Conservation (phyloP, 2,113 vertebrate species). For the Marmota monax region DNA sequence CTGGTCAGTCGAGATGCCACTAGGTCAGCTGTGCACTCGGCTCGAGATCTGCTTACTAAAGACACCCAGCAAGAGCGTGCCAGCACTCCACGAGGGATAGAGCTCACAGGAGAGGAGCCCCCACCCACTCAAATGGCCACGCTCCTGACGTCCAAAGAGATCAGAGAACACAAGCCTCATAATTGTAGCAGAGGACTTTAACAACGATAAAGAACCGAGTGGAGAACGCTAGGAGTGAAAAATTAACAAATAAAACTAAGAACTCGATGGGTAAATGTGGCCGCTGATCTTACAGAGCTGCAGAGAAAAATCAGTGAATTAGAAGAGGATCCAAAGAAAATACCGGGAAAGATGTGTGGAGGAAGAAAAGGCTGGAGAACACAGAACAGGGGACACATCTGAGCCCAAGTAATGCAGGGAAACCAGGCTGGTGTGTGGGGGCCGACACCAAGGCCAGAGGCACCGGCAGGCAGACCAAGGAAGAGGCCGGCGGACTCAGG, state of each 20-base stretch:
- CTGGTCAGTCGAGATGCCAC: not conserved
- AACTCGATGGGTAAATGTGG: rapidly evolving
- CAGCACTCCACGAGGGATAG: rapidly evolving
- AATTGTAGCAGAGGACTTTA: not conserved
- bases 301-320: not conserved
- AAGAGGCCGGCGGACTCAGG: not conserved
- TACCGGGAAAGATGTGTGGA: not conserved
- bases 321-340: not conserved
- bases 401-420: not conserved
- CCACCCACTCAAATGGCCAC: no score
- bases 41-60: not conserved
- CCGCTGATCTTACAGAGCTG: not conserved
- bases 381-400: not conserved
- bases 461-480: no score
- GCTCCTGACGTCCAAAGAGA: not conserved
- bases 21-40: not conserved
- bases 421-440: rapidly evolving
- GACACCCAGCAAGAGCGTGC: no score
- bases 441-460: not conserved
- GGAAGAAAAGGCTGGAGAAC: not conserved
- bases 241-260: not conserved
- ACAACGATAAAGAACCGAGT: not conserved
- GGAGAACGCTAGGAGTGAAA: not conserved
- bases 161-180: not conserved
- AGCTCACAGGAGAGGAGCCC: not conserved